Conservation (phyloP, 2,888 invertebrate species). For the Drosophila mimetica region DNA sequence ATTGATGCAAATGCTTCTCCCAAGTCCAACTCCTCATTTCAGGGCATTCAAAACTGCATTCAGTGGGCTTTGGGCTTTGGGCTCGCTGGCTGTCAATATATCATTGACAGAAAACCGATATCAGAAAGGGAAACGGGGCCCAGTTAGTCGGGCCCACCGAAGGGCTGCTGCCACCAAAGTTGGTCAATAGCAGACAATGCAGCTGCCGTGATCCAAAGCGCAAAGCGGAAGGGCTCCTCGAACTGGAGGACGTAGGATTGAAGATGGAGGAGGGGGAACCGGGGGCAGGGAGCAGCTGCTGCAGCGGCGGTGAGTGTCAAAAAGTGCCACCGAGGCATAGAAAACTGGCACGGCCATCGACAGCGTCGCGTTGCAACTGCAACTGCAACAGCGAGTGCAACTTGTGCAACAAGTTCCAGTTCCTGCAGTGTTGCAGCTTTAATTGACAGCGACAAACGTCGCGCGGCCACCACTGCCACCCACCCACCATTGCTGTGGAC, state of each 20-base stretch:
- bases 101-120: slow-evolving; percentile 36
- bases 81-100: slow-evolving; percentile 32
- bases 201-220: slow-evolving; percentile 68
- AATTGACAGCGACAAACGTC: slow-evolving; percentile 77
- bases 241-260: slow-evolving; percentile 2
- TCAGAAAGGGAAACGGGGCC: slow-evolving; percentile 26
- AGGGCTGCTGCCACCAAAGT: slow-evolving; percentile 49
- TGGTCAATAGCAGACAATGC: slow-evolving; percentile 68
- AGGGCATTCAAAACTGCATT: slow-evolving; percentile 20
- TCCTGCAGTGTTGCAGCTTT: slow-evolving; percentile 61
- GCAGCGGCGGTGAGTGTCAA: slow-evolving; percentile 65
- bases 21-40: slow-evolving; percentile 15
- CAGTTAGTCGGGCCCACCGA: slow-evolving; percentile 16
- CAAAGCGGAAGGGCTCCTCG: slow-evolving; percentile 67
- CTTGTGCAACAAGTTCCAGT: slow-evolving; percentile 71
- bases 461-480: slow-evolving; percentile 68
- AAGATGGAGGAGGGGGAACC: slow-evolving; percentile 5
- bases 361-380: slow-evolving; percentile 53
- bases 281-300: slow-evolving; percentile 16
- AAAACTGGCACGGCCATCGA: slow-evolving; percentile 66
- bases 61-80: too few relatives aligned
- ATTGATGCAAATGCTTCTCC: neutral
- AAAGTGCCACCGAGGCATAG: slow-evolving; percentile 60
- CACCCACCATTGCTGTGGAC: slow-evolving; percentile 31
- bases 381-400: slow-evolving; percentile 51